Evolutionary conservation across 2,113 vertebrate species (phyloP), one percentile per base, ranked within the genome.

Genomic region (Cebidichthys violaceus): DNA sequence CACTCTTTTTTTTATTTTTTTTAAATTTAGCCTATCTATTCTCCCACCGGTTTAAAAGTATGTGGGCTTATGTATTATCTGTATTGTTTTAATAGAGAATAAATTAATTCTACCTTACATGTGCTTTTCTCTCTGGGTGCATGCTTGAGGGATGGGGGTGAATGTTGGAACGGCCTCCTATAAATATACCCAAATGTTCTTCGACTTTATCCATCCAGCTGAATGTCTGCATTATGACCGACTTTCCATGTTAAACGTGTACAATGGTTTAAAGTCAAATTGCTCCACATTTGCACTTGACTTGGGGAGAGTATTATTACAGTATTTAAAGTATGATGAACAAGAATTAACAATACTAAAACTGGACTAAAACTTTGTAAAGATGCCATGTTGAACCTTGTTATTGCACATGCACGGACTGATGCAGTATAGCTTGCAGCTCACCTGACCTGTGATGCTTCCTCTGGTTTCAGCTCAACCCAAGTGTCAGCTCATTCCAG

Each of bases 401-500:
- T 67, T 4, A 0, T 10, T 57, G 9, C 47, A 54, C n/a, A 8
- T 66, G 64, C 61, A 6, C 2, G 15, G 35, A 31, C 45, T 66
- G 29, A 70, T 64, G 84, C 83, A 50, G 43, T 68, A 33, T 6
- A 20, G 24, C 70, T 20, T 47, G 68, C 66, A 75, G 62, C 78
- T 29, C 73, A 39, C 71, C 79, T 88, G 86, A 91, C 82, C 81
- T 74, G 68, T 88, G 27, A 33, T 86, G 65, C 86, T 92, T 33
- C 88, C 91, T 88, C 81, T 92, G 76, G 61, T 95, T 92, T 80
- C 94, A 99, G 98, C 97, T 99, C 83, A 99, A 99, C 88, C 97
- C 97, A 75, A 98, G 94, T 81, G 95, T 98, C 71, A 99, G 96
- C 86, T 94, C 97, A 39, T 99, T 99, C 93, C 98, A 99, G 92